These are phyloP conservation scores for Spatulosminthurus flaviceps DNA, from an alignment of 2,888 invertebrate species.

Conservation along the genomic window DNA sequence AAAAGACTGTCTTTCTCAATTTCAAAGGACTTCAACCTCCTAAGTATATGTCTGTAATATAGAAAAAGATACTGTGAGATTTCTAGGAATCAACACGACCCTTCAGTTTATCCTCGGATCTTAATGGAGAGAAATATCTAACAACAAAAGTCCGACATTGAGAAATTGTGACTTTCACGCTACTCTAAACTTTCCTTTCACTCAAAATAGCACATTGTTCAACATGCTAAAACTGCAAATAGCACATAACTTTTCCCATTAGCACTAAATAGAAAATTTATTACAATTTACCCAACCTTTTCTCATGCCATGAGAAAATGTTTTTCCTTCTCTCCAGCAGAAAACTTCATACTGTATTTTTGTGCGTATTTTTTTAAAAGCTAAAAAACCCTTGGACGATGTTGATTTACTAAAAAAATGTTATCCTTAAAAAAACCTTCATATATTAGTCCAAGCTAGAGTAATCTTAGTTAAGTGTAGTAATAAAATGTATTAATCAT, in stretches of 20 bases:
- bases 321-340: too few relatives aligned
- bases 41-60: neutral
- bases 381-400: too few relatives aligned
- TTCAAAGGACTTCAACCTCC: slow-evolving; percentile 21
- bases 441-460: too few relatives aligned
- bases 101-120: slow-evolving; percentile 30
- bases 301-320: too few relatives aligned
- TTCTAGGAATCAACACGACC: slow-evolving; percentile 10
- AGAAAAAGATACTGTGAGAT: neutral
- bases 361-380: too few relatives aligned
- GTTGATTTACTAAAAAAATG: too few relatives aligned
- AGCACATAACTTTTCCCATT: slow-evolving; percentile 45
- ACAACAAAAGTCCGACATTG: slow-evolving; percentile 47
- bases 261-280: slow-evolving; percentile 45
- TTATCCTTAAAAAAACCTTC: too few relatives aligned
- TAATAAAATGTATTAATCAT: too few relatives aligned
- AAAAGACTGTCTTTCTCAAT: slow-evolving; percentile 28
- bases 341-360: too few relatives aligned
- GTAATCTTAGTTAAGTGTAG: too few relatives aligned
- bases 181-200: slow-evolving; percentile 39
- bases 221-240: too few relatives aligned
- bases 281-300: slow-evolving; percentile 48
- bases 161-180: slow-evolving; percentile 53
- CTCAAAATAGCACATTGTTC: too few relatives aligned
- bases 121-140: slow-evolving; percentile 54